Percentiles rank a stretch among this genome's conserved stretches.
These are phyloP conservation scores for Garra rufa DNA, from an alignment of 2,113 vertebrate species.

Conservation along the genomic window DNA sequence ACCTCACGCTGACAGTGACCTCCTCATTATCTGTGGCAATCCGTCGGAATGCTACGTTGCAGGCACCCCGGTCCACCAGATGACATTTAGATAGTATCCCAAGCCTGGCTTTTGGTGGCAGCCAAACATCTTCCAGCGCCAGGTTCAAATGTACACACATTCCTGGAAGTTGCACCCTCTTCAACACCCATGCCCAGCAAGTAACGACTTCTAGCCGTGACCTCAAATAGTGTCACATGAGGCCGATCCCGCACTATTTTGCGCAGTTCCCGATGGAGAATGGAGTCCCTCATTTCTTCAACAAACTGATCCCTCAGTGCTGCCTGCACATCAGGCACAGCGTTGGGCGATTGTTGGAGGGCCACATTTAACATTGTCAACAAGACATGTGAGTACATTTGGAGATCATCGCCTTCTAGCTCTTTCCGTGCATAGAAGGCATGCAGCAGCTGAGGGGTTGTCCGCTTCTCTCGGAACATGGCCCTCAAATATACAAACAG, in stretches of 20 bases:
- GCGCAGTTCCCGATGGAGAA: not conserved
- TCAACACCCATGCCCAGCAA: not conserved
- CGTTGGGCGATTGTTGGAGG: not conserved
- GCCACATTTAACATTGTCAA: conserved; percentile 10
- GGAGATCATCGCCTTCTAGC: too few relatives aligned
- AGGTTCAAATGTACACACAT: too few relatives aligned
- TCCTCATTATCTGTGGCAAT: not conserved
- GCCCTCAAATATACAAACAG: too few relatives aligned
- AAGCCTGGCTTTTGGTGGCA: conserved; percentile 14
- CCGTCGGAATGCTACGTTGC: too few relatives aligned
- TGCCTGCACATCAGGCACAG: not conserved
- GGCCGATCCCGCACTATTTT: conserved; percentile 21
- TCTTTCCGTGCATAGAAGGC: too few relatives aligned
- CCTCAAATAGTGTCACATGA: conserved; percentile 2
- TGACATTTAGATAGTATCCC: not conserved
- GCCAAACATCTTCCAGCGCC: not conserved
- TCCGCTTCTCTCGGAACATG: too few relatives aligned
- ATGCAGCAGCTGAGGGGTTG: too few relatives aligned
- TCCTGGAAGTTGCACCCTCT: not conserved
- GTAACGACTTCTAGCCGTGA: not conserved
- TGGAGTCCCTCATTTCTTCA: not conserved
- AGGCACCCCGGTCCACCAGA: not conserved
- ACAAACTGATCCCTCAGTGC: conserved; percentile 37
- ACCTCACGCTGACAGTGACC: not conserved
- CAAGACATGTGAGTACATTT: too few relatives aligned